Conservation (phyloP, 2,888 invertebrate species). For the Hesperia comma region DNA sequence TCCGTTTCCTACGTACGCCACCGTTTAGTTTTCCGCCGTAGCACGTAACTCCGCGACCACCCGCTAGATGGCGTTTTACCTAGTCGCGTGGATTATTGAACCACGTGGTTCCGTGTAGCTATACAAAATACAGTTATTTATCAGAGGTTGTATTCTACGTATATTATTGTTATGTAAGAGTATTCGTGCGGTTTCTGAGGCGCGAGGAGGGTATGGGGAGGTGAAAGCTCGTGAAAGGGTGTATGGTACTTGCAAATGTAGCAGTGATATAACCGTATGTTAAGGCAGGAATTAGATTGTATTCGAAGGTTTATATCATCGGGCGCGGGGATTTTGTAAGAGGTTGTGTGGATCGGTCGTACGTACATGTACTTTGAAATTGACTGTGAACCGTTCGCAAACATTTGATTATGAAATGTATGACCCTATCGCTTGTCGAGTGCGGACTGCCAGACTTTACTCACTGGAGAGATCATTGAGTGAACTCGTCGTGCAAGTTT, state of each 20-base stretch:
- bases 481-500: too few relatives aligned
- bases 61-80: constrained; percentile 70
- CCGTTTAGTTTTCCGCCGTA: constrained; percentile 37
- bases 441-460: too few relatives aligned
- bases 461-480: too few relatives aligned
- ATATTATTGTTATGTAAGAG: constrained; percentile 82
- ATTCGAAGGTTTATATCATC: constrained; percentile 66
- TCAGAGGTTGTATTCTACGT: constrained; percentile 69
- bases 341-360: constrained; percentile 41
- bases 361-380: constrained; percentile 11
- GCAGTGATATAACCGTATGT: constrained; percentile 68
- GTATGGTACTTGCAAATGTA: constrained; percentile 61
- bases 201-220: constrained; percentile 51
- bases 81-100: constrained; percentile 69
- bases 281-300: constrained; percentile 67
- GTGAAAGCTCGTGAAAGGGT: constrained; percentile 69
- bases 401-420: neutral
- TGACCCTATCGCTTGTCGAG: neutral
- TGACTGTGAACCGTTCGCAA: too few relatives aligned
- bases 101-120: constrained; percentile 65
- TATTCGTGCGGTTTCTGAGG: constrained; percentile 77
- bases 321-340: constrained; percentile 44
- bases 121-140: constrained; percentile 53
- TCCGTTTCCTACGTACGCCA: constrained; percentile 43
- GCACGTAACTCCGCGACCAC: constrained; percentile 58